Evolutionary conservation across 2,113 vertebrate species (phyloP), one percentile per base, ranked within the genome.

Genomic region (Halcyon malimbica): DNA sequence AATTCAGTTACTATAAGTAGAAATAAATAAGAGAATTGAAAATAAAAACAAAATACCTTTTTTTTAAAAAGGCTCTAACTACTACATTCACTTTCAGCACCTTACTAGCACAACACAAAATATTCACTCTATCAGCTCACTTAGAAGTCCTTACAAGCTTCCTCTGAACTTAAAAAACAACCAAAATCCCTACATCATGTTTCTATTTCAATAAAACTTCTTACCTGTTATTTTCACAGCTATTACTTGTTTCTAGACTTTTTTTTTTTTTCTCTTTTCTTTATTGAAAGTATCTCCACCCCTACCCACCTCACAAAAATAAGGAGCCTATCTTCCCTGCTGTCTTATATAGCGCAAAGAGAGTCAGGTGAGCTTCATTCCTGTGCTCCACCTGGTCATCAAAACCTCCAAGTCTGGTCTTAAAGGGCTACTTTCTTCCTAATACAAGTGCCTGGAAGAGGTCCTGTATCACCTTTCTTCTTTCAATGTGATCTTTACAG

Each of bases 171-270:
- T 48, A 0, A n/a, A 1, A 81, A 65, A n/a, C 4, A 48, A 2
- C 1, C 2, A 17, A 37, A 37, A 25, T 17, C 0, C 9, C 10
- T 8, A 1, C 10, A 65, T 21, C 0, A 1, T 1, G 0, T 3
- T 35, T 6, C 11, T 63, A 20, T 5, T 29, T 37, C 1, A 54
- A 35, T 10, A 39, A 78, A 73, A 51, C 1, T 7, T 16, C 31
- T 44, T 46, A 57, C 12, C 5, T 73, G 2, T 3, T 57, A 26
- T 42, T 77, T 35, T 16, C 10, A 48, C 4, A 53, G 1, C 3
- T 37, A 5, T 21, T 31, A 25, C 0, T 29, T 2, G 41, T 15
- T 42, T 13, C 13, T 41, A 42, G 13, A 15, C 5, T 42, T 13
- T 6, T 42, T 42, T 42, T 42, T 16, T 5, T 31, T 57, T 57